These are phyloP conservation scores for Chymomyza caudatula DNA, from an alignment of 2,888 invertebrate species.

Conservation along the genomic window DNA sequence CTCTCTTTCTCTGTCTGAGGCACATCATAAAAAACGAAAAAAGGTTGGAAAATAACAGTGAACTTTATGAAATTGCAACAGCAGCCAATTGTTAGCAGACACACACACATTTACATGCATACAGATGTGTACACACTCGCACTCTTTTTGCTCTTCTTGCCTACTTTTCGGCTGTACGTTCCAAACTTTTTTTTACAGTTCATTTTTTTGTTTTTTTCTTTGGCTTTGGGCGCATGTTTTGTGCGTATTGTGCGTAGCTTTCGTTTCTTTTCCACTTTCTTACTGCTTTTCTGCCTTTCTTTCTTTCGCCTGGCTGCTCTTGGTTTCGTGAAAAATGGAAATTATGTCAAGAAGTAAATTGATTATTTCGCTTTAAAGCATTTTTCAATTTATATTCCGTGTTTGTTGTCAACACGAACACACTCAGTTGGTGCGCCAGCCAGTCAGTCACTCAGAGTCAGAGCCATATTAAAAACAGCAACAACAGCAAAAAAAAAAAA, in stretches of 20 bases:
- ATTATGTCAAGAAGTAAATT: slow-evolving; percentile 77
- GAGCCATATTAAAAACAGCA: slow-evolving; percentile 25
- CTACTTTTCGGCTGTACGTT: too few species aligned
- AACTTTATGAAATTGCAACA: slow-evolving; percentile 33
- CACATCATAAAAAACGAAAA: slow-evolving; percentile 36
- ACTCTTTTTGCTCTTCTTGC: neutral
- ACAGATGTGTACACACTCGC: neutral
- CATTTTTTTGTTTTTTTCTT: neutral
- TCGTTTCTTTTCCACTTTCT: slow-evolving; percentile 28
- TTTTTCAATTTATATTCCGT: slow-evolving; percentile 76
- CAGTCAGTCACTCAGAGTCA: neutral
- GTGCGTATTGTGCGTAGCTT: slow-evolving; percentile 35
- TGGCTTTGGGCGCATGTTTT: slow-evolving; percentile 4
- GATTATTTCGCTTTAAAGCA: slow-evolving; percentile 77
- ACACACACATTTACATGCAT: too few species aligned
- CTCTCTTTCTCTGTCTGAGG: neutral
- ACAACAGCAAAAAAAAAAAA: neutral
- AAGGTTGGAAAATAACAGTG: slow-evolving; percentile 13
- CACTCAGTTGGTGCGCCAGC: slow-evolving; percentile 43
- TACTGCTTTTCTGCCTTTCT: neutral
- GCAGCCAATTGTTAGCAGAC: slow-evolving; percentile 12
- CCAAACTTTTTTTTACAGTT: neutral
- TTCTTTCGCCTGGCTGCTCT: slow-evolving; percentile 51
- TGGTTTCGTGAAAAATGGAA: slow-evolving; percentile 76
- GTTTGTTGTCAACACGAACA: slow-evolving; percentile 71